Conservation (phyloP, 2,888 invertebrate genomes). For the Didymodactylos carnosus region DNA sequence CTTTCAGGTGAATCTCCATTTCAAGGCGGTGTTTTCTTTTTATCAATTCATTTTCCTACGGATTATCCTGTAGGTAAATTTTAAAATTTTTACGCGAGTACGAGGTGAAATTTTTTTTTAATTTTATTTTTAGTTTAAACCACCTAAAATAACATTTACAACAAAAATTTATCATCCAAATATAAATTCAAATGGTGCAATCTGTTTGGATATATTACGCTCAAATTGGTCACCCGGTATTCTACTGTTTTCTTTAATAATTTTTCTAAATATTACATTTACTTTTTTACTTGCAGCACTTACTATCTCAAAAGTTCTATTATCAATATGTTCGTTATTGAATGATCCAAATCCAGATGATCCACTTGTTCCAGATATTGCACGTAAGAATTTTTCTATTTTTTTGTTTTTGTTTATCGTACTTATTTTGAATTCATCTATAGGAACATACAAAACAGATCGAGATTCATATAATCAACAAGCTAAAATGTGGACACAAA, state of each 20-base stretch:
- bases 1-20: constrained; percentile 99
- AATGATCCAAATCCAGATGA: background rate
- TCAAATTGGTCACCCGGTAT: background rate
- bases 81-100: no score
- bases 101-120: no score
- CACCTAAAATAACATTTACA: constrained; percentile 1
- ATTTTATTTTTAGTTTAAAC: constrained; percentile 53
- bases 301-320: background rate
- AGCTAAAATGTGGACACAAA: background rate
- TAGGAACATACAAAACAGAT: background rate
- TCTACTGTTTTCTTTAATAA: no score
- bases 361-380: background rate
- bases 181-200: background rate
- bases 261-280: background rate
- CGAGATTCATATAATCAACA: background rate
- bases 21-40: constrained; percentile 96
- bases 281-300: background rate
- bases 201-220: background rate
- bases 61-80: constrained; percentile 99
- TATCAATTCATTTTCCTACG: constrained; percentile 99
- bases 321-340: background rate
- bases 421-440: background rate
- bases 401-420: background rate
- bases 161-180: constrained; percentile 1
- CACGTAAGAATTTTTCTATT: background rate